Conservation (phyloP, 1,140 invertebrate genomes). For the Metaphire vulgaris region DNA sequence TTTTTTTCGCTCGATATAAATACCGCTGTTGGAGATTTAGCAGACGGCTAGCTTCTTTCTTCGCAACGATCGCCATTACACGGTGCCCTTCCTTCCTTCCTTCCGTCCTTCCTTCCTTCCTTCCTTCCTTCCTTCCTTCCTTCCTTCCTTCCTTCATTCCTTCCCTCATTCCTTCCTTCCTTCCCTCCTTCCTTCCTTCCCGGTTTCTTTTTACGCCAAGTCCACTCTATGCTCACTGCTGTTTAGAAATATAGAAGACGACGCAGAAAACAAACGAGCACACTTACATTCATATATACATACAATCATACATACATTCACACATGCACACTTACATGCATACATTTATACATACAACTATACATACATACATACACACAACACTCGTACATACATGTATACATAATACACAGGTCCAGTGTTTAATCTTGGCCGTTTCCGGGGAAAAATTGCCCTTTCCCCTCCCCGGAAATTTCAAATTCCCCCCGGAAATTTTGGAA, state of each 20-base stretch:
- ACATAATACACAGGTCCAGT: no score
- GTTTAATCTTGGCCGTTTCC: no score
- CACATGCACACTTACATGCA: background rate
- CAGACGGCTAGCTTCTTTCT: background rate
- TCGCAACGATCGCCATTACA: background rate
- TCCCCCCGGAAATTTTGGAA: background rate
- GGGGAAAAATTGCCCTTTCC: background rate
- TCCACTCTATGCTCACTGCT: background rate
- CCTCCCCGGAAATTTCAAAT: background rate
- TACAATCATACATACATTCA: background rate
- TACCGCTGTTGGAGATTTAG: no score
- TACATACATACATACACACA: background rate
- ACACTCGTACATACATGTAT: background rate
- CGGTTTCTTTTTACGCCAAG: background rate
- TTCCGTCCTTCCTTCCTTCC: background rate
- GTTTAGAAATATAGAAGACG: background rate
- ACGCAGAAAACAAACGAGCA: no score
- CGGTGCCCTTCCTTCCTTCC: background rate
- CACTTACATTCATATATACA: background rate
- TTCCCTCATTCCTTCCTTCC: background rate
- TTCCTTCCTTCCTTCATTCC: background rate
- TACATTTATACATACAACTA: constrained; percentile 4
- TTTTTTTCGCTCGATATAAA: background rate
- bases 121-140: background rate
- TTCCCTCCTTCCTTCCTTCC: background rate